A percentile compares a stretch with the other conserved stretches of the same genome.
Conservation (phyloP, 2,888 invertebrate genomes). For the Agrochola circellaris region DNA sequence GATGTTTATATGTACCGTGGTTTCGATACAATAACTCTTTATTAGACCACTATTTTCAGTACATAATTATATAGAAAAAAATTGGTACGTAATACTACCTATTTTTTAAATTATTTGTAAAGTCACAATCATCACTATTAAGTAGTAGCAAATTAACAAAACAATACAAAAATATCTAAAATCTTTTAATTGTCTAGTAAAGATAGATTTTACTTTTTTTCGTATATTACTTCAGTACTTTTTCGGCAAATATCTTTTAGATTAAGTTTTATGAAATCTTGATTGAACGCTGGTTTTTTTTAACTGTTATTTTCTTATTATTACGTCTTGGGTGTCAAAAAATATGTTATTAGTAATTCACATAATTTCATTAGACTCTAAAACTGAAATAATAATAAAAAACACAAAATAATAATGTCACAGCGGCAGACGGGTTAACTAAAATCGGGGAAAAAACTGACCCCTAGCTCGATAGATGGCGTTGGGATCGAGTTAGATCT, state of each 20-base stretch:
- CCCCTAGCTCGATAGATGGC: slow-evolving; percentile 70
- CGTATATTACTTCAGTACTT: neutral
- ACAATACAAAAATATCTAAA: neutral
- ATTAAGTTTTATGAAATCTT: neutral
- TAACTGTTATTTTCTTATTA: neutral
- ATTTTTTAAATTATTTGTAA: neutral
- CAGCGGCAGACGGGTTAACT: slow-evolving; percentile 18
- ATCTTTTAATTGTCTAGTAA: neutral
- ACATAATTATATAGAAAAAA: neutral
- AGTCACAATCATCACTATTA: neutral
- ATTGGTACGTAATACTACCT: neutral
- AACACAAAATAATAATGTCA: slow-evolving; percentile 16
- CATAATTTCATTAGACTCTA: no score
- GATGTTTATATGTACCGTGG: no score
- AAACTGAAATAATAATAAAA: neutral
- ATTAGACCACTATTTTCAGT: neutral
- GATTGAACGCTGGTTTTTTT: neutral
- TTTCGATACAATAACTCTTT: neutral
- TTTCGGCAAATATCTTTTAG: neutral
- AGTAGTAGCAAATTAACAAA: neutral
- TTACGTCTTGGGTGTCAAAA: neutral
- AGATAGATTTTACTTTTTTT: neutral
- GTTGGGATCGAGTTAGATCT: slow-evolving; percentile 66
- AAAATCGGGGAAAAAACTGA: slow-evolving; percentile 21
- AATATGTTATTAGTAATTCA: neutral